These are phyloP conservation scores for Eonycteris spelaea DNA, from an alignment of 2,113 vertebrate species.

Conservation along the genomic window DNA sequence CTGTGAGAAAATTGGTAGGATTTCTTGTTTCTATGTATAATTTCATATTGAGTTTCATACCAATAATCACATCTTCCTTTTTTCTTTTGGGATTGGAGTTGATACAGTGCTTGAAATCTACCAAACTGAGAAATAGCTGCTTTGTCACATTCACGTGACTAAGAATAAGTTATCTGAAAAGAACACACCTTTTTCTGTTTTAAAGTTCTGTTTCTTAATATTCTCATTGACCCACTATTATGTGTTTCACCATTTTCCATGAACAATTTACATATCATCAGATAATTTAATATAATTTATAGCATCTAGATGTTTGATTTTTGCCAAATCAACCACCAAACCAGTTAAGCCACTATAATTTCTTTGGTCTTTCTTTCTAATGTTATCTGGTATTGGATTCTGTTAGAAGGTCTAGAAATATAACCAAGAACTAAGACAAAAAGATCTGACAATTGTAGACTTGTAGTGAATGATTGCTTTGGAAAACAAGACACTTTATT, in stretches of 20 bases:
- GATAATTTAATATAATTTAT: neutral
- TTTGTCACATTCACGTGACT: neutral
- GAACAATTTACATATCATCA: neutral
- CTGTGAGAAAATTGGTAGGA: slow-evolving; percentile 17
- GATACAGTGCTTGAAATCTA: neutral
- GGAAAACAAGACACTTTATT: neutral
- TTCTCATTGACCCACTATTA: neutral
- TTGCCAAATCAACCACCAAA: neutral
- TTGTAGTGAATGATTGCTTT: neutral
- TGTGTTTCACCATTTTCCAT: neutral
- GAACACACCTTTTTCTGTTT: neutral
- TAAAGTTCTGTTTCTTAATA: neutral
- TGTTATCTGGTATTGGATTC: neutral
- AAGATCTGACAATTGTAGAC: neutral
- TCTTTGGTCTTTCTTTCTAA: neutral
- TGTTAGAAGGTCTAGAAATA: neutral
- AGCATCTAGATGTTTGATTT: neutral
- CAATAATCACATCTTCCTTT: neutral
- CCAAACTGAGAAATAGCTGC: neutral
- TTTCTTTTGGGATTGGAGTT: neutral
- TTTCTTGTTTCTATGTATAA: neutral
- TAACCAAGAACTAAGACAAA: neutral
- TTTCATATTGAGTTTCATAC: neutral
- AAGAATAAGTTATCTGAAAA: neutral
- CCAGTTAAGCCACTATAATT: neutral